Percentiles rank a stretch among this genome's conserved stretches.
phyloP scores from a whole-genome alignment of 1,140 invertebrate species.

The Hormaphis cornu region DNA sequence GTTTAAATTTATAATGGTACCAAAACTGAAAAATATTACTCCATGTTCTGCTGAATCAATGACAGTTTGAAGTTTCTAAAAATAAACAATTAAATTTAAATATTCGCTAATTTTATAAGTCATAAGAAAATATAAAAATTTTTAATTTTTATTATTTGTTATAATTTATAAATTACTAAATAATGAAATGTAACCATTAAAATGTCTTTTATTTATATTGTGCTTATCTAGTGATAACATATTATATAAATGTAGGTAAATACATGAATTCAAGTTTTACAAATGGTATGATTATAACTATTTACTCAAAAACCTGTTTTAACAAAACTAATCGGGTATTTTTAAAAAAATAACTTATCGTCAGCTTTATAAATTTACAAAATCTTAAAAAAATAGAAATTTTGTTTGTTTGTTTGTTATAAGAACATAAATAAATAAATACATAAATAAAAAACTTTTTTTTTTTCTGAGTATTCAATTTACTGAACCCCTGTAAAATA shows the following conservation, averaged over 20 bases:
- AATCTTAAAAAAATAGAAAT: not conserved
- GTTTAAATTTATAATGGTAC: slow-evolving; percentile 41
- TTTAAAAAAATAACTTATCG: not conserved
- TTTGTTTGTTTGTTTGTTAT: too few relatives aligned
- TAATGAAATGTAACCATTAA: not conserved
- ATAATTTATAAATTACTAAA: not conserved
- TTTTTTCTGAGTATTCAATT: not conserved
- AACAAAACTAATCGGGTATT: not conserved
- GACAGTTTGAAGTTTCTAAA: slow-evolving; percentile 49
- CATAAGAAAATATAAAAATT: not conserved
- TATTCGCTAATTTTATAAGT: not conserved
- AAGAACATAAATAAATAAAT: not conserved
- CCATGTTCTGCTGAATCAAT: slow-evolving; percentile 50
- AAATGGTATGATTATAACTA: too few relatives aligned
- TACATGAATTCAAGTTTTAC: too few relatives aligned
- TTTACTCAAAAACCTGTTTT: too few relatives aligned
- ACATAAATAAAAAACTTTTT: too few relatives aligned
- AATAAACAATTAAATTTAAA: not conserved
- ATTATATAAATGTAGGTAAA: not conserved
- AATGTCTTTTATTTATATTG: not conserved
- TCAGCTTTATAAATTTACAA: not conserved
- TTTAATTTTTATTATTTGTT: not conserved
- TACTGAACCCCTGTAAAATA: not conserved
- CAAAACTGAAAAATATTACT: slow-evolving; percentile 57
- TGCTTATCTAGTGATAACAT: not conserved